A percentile compares a stretch with the other conserved stretches of the same genome.
These are phyloP conservation scores for Corythaixoides concolor DNA, from an alignment of 2,113 vertebrate species.

Conservation along the genomic window DNA sequence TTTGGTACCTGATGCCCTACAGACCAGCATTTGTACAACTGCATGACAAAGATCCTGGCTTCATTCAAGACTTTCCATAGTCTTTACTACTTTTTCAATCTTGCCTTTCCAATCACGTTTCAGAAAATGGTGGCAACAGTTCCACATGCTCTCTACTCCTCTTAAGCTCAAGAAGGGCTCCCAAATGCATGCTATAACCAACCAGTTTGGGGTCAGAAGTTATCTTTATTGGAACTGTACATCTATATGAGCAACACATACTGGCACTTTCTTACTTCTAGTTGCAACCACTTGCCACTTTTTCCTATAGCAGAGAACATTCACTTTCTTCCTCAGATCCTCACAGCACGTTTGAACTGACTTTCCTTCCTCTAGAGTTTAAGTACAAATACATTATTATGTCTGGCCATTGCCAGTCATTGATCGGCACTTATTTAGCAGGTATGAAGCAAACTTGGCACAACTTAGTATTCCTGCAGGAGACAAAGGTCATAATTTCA, in stretches of 20 bases:
- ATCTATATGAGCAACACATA: neutral
- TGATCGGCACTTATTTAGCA: constrained; percentile 35
- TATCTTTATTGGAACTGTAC: neutral
- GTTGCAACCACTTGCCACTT: neutral
- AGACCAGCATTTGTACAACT: neutral
- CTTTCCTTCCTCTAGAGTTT: neutral
- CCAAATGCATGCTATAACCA: neutral
- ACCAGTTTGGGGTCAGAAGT: neutral
- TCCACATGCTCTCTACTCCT: neutral
- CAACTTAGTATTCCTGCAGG: neutral
- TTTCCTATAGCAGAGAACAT: neutral
- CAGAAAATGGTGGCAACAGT: neutral
- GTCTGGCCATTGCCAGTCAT: neutral
- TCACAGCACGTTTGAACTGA: neutral
- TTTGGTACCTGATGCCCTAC: neutral
- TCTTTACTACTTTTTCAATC: neutral
- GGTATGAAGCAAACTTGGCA: constrained; percentile 21
- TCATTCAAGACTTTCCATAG: neutral
- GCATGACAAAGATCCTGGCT: neutral
- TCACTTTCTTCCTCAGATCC: neutral
- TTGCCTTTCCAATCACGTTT: neutral
- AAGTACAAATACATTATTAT: neutral
- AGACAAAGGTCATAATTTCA: constrained; percentile 44
- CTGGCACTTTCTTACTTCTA: neutral
- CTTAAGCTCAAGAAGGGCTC: neutral